These are phyloP conservation scores for Lepas anatifera DNA, from an alignment of 2,888 invertebrate genomes.

Conservation along the genomic window DNA sequence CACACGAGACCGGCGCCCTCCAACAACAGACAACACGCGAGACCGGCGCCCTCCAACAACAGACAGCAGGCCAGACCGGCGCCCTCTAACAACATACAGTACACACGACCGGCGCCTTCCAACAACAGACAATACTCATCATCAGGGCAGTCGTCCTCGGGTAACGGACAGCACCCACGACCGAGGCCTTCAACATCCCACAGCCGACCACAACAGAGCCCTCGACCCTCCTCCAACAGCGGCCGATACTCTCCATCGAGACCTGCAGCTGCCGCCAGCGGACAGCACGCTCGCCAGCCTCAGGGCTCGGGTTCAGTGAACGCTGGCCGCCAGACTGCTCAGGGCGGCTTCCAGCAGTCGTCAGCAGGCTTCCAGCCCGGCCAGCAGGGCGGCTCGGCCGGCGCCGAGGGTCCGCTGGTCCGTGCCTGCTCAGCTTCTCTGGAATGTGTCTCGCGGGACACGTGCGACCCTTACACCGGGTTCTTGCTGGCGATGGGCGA, in stretches of 20 bases:
- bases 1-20: too few species aligned
- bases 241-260: not conserved
- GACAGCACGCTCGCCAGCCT: too few species aligned
- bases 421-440: not conserved
- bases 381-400: not conserved
- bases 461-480: conserved; percentile 8
- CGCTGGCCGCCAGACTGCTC: not conserved
- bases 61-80: too few species aligned
- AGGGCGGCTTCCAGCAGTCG: not conserved
- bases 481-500: not conserved
- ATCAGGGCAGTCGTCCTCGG: too few species aligned
- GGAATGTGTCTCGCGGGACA: not conserved
- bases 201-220: not conserved
- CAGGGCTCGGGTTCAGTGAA: not conserved
- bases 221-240: not conserved
- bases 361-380: not conserved
- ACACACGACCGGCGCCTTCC: too few species aligned
- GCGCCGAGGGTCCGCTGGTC: not conserved
- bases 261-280: not conserved
- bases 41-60: too few species aligned
- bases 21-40: too few species aligned
- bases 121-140: too few species aligned
- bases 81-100: too few species aligned
- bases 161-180: too few species aligned
- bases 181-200: too few species aligned